Evolutionary conservation across 2,113 vertebrate genomes (phyloP).

Genomic region (Penelope pileata): DNA sequence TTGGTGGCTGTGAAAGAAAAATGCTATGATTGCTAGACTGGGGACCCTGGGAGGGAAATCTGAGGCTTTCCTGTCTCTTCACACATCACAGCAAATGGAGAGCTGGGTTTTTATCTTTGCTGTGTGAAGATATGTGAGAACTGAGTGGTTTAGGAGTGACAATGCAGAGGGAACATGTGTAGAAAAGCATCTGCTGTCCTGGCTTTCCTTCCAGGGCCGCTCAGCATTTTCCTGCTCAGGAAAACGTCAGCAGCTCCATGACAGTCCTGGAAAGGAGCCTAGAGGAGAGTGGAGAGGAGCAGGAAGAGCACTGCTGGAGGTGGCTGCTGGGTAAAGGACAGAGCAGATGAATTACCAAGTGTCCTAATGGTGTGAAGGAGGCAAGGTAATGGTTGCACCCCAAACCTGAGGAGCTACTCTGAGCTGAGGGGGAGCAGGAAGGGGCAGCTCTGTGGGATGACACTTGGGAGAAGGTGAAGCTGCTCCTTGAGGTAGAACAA

Average conservation of each 20-base stretch:
- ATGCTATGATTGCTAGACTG: not conserved
- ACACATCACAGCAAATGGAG: too few species aligned
- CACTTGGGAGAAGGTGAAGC: fast-evolving
- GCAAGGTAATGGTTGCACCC: not conserved
- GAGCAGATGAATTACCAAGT: not conserved
- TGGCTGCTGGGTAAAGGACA: not conserved
- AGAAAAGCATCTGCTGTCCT: not conserved
- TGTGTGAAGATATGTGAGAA: fast-evolving
- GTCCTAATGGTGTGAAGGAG: not conserved
- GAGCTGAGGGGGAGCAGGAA: not conserved
- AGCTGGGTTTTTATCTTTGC: not conserved
- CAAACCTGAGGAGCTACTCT: not conserved
- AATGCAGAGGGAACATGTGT: not conserved
- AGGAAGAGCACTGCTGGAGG: not conserved
- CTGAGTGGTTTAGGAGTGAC: not conserved
- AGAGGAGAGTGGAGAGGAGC: not conserved
- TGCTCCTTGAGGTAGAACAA: not conserved
- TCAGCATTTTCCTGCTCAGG: not conserved
- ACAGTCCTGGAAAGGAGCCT: not conserved
- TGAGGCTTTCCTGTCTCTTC: not conserved
- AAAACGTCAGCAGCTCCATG: not conserved
- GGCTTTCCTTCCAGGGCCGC: not conserved
- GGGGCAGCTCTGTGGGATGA: not conserved
- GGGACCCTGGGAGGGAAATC: not conserved
- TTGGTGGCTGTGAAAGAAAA: not conserved